Evolutionary conservation across 2,113 vertebrate species (phyloP).

Genomic region (Atlantisia rogersi): DNA sequence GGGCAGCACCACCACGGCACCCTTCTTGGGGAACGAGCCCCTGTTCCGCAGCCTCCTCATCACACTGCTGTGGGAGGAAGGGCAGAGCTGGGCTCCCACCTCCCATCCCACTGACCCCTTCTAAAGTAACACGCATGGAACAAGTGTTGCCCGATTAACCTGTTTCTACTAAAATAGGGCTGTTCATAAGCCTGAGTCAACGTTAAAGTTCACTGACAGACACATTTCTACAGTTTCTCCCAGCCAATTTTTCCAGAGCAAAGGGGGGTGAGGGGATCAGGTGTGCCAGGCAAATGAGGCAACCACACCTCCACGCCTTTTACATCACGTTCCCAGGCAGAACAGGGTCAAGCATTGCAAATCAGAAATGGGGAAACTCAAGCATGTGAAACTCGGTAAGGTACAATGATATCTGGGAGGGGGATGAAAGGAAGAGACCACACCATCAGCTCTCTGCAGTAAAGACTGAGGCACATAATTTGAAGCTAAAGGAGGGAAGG

Average conservation of each 20-base stretch:
- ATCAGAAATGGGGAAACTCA: not conserved
- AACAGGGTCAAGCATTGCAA: not conserved
- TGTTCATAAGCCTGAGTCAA: not conserved
- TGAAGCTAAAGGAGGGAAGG: too few relatives aligned
- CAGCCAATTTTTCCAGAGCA: not conserved
- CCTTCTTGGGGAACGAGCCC: fast-evolving
- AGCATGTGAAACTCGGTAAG: not conserved
- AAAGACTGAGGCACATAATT: not conserved
- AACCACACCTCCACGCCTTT: fast-evolving
- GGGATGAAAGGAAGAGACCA: not conserved
- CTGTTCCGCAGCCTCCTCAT: not conserved
- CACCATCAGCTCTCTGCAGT: not conserved
- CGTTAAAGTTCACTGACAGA: not conserved
- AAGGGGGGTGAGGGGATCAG: not conserved
- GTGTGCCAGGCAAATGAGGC: not conserved
- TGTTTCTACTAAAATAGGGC: not conserved
- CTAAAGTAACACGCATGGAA: not conserved
- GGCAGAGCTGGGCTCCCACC: not conserved
- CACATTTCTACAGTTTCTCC: not conserved
- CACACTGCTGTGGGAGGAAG: fast-evolving
- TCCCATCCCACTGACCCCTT: not conserved
- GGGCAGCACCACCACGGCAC: not conserved
- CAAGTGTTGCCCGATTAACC: not conserved
- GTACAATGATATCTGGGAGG: not conserved
- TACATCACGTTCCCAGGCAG: fast-evolving